phyloP scores from a whole-genome alignment of 2,113 vertebrate species.

The Chinchilla lanigera region DNA sequence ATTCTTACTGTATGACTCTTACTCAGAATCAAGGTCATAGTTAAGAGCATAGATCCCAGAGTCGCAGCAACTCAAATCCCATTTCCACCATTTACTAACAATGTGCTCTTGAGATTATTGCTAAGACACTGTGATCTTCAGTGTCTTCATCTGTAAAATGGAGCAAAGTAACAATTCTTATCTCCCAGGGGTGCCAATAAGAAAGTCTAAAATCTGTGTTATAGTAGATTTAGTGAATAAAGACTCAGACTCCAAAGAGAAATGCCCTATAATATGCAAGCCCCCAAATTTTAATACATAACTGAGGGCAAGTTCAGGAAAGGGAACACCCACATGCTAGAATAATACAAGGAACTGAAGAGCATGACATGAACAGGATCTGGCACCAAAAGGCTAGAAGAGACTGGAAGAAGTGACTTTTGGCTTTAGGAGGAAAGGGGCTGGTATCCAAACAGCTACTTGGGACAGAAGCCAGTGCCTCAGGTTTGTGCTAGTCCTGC shows the following conservation, averaged over 20 bases:
- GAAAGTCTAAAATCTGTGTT: background rate
- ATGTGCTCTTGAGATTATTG: background rate
- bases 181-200: background rate
- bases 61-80: background rate
- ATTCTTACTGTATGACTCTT: background rate
- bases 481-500: background rate
- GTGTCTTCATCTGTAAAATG: background rate
- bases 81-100: background rate
- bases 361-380: background rate
- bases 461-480: background rate
- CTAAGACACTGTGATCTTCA: too few relatives aligned
- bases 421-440: too few relatives aligned
- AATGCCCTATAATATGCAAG: background rate
- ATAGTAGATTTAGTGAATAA: background rate
- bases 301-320: background rate
- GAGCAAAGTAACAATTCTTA: background rate
- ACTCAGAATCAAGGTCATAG: background rate
- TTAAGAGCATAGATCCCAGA: background rate
- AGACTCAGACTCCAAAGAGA: background rate
- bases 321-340: background rate
- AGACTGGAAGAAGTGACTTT: background rate
- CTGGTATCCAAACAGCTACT: background rate
- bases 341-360: background rate
- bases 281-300: background rate
- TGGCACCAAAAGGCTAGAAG: background rate